Evolutionary conservation across 2,113 vertebrate species (phyloP), one percentile per base, ranked within the genome.

Genomic region (Pyxicephalus adspersus): DNA sequence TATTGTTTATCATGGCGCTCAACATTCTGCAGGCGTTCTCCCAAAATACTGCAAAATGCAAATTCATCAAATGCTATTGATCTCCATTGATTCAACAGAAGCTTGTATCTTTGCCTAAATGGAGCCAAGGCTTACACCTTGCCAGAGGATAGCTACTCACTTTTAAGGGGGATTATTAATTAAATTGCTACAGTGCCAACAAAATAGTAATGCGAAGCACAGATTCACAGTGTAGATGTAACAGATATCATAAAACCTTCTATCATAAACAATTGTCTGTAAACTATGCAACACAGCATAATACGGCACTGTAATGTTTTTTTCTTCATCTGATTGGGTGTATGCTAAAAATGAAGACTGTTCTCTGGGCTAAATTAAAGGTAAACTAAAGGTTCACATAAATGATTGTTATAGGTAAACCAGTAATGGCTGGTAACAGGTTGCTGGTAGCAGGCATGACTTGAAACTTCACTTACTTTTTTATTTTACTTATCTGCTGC

Each of bases 51-150:
- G 28, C 29, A 45, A 66, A 20, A 38, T 55, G 50, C 45, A 78
- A 78, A 78, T 66, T 78, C 64, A 78, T 78, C 64, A 78, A 78
- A 78, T 3, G 63, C 64, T 67, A 78, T 78, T 78, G 76, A 78
- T 78, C 57, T 66, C 64, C 34, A 51, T 64, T 63, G 61, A 64
- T 55, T 78, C 18, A 77, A 55, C 76, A 66, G 51, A 77, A 66
- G 20, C 15, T 28, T 55, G 76, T 66, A 54, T 38, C 76, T 78
- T 66, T 78, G 76, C 63, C 76, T 64, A 78, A 22, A 55, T 66
- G 19, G 8, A 78, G 23, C 5, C 22, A 67, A 66, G 61, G n/a
- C 18, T 29, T 3, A 16, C 51, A 57, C 50, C 76, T 78, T 57
- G 76, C 76, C 63, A 66, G 64, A 34, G 28, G 31, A 64, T 50